phyloP scores from a whole-genome alignment of 30 jellyfish, hydroid and myxozoan genomes.

The Turritopsis dohrnii region DNA sequence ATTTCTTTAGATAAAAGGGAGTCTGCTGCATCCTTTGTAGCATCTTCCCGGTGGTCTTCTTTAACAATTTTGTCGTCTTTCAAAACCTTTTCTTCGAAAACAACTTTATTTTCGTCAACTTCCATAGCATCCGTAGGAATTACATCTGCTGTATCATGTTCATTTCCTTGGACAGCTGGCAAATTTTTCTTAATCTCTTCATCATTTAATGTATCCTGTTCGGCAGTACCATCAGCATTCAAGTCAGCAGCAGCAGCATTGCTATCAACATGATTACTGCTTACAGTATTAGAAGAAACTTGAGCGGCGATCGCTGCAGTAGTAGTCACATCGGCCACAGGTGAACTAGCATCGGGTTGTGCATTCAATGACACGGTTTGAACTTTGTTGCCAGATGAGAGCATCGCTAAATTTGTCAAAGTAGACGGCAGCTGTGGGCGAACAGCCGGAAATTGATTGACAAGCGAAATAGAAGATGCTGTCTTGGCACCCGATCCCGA shows the following conservation, averaged over 20 bases:
- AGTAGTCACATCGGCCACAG: slow-evolving; percentile 3
- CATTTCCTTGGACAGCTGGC: slow-evolving; percentile 8
- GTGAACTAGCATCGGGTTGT: background rate
- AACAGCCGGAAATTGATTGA: slow-evolving; percentile 36
- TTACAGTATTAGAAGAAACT: slow-evolving; percentile 38
- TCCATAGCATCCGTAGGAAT: background rate
- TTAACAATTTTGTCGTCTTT: background rate
- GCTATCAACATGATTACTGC: slow-evolving; percentile 46
- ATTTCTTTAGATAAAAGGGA: background rate
- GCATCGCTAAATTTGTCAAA: slow-evolving; percentile 35
- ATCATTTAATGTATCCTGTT: slow-evolving; percentile 11
- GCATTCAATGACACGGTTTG: background rate
- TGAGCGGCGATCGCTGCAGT: slow-evolving; percentile 11
- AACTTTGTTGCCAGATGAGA: background rate
- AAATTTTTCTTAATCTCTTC: background rate
- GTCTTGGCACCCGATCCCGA: slow-evolving; percentile 41
- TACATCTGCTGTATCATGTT: background rate
- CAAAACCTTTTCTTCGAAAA: background rate
- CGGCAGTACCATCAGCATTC: slow-evolving; percentile 13
- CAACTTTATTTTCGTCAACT: slow-evolving; percentile 3
- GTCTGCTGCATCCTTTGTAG: background rate
- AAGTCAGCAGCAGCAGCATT: slow-evolving; percentile 44
- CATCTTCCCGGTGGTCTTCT: slow-evolving; percentile 21
- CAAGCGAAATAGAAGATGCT: slow-evolving; percentile 7
- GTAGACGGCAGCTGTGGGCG: slow-evolving; percentile 22